These are phyloP conservation scores for Tolmerus cingulatus DNA, from an alignment of 2,888 invertebrate genomes.

Conservation along the genomic window DNA sequence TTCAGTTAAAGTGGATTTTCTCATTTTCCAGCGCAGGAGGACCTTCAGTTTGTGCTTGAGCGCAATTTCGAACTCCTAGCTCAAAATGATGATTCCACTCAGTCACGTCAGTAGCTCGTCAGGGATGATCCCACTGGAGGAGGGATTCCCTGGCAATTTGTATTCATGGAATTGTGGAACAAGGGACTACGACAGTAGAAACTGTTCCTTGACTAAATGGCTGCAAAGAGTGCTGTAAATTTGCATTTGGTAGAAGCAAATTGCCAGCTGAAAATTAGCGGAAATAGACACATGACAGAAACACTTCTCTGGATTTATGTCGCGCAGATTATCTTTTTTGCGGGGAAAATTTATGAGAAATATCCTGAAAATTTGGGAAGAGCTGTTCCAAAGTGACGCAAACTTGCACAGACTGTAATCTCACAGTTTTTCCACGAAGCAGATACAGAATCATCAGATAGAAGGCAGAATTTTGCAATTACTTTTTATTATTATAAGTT, in stretches of 20 bases:
- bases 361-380: not conserved
- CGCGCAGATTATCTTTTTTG: not conserved
- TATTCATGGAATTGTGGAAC: constrained; percentile 29
- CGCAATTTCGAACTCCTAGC: not conserved
- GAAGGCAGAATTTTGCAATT: too few species aligned
- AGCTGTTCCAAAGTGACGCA: not conserved
- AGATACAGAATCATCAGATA: too few species aligned
- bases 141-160: constrained; percentile 1
- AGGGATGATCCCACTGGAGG: not conserved
- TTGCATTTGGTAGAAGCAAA: constrained; percentile 12
- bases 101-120: constrained; percentile 5
- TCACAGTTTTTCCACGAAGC: too few species aligned
- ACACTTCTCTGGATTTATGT: not conserved
- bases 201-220: not conserved
- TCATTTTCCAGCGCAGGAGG: not conserved
- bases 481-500: too few species aligned
- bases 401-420: not conserved
- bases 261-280: not conserved
- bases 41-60: not conserved
- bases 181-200: not conserved
- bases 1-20: not conserved
- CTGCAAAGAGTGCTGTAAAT: constrained; percentile 1
- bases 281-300: not conserved
- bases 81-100: not conserved
- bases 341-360: not conserved